Evolutionary conservation across 53 echinoderm and acorn worm species (phyloP).

Genomic region (Henricia sp.): DNA sequence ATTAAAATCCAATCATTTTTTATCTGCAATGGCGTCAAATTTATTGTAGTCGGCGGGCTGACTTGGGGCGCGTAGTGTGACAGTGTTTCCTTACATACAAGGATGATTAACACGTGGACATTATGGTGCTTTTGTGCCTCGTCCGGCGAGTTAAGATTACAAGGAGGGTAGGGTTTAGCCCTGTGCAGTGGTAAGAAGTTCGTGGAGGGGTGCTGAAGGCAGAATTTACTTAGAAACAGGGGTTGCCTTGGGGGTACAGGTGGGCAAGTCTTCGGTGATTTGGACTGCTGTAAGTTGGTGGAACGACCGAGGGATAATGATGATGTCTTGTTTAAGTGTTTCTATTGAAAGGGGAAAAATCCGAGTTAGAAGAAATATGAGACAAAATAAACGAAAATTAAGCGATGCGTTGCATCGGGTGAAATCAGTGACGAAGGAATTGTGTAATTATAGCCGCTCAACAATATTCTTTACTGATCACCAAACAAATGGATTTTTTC

Average conservation of each 20-base stretch:
- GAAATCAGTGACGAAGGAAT: slow-evolving; percentile 20
- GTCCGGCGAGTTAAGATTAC: slow-evolving; percentile 49
- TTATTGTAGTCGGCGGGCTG: slow-evolving; percentile 58
- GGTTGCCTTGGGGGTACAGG: slow-evolving; percentile 40
- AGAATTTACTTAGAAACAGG: slow-evolving; percentile 60
- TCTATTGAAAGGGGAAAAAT: slow-evolving; percentile 37
- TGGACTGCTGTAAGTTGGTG: slow-evolving; percentile 60
- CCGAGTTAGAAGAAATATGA: slow-evolving; percentile 51
- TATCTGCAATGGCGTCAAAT: slow-evolving; percentile 66
- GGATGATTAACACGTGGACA: slow-evolving; percentile 29
- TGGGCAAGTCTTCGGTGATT: slow-evolving; percentile 38
- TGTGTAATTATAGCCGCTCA: slow-evolving; percentile 31
- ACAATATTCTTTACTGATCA: neutral
- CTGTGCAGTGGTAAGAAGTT: slow-evolving; percentile 6
- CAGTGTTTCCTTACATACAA: slow-evolving; percentile 60
- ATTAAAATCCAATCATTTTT: slow-evolving; percentile 68
- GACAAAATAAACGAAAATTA: slow-evolving; percentile 45
- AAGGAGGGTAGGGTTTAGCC: neutral
- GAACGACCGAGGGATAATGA: slow-evolving; percentile 58
- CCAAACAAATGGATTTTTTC: neutral
- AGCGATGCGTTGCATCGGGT: slow-evolving; percentile 42
- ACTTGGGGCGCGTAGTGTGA: slow-evolving; percentile 44
- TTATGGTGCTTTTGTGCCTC: slow-evolving; percentile 13
- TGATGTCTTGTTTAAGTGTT: slow-evolving; percentile 55
- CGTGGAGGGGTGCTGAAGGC: slow-evolving; percentile 36